Evolutionary conservation across 2,888 invertebrate species (phyloP).

Genomic region (Molanna angustata): DNA sequence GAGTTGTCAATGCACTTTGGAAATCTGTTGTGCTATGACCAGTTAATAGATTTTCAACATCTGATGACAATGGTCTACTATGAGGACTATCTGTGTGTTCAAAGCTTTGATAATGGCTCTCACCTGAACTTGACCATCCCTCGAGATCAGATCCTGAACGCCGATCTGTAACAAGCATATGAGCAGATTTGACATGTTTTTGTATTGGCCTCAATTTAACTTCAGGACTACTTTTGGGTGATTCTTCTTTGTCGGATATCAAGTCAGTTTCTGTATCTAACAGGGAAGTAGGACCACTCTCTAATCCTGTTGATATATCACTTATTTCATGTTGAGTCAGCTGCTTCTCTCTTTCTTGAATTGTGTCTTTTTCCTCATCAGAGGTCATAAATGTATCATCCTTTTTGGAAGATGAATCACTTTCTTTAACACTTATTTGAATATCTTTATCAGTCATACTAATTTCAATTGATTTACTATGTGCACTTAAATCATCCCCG

Average conservation of each 20-base stretch:
- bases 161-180: constrained; percentile 56
- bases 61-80: constrained; percentile 82
- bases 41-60: constrained; percentile 75
- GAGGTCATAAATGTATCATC: constrained; percentile 48
- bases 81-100: constrained; percentile 69
- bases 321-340: constrained; percentile 42
- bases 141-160: constrained; percentile 78
- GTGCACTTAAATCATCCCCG: constrained; percentile 37
- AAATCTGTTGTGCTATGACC: constrained; percentile 81
- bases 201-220: constrained; percentile 45
- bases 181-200: constrained; percentile 51
- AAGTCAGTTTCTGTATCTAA: constrained; percentile 53
- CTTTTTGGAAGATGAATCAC: constrained; percentile 41
- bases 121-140: constrained; percentile 82
- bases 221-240: constrained; percentile 49
- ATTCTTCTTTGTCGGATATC: constrained; percentile 48
- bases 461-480: constrained; percentile 26
- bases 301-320: constrained; percentile 48
- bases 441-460: constrained; percentile 33
- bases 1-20: constrained; percentile 79
- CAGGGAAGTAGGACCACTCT: constrained; percentile 54
- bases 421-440: constrained; percentile 42
- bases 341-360: constrained; percentile 46
- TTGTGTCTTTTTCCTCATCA: constrained; percentile 54
- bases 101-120: constrained; percentile 86